Conservation (phyloP, 2,113 vertebrate genomes). For the Odontophorus gujanensis region DNA sequence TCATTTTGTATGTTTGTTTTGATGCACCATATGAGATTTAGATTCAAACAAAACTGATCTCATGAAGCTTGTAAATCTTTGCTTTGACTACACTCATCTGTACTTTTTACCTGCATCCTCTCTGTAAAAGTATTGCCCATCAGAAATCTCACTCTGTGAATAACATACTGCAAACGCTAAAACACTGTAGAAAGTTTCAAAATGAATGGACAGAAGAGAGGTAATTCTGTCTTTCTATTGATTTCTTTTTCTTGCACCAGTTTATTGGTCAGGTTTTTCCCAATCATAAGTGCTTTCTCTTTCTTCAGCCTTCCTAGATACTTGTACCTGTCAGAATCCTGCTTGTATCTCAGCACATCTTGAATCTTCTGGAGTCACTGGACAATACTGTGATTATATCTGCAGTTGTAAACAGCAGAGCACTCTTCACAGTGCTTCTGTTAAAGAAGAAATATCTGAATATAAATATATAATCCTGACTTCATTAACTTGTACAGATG, state of each 20-base stretch:
- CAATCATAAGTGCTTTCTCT: neutral
- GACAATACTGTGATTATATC: neutral
- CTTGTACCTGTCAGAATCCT: neutral
- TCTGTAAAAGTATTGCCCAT: neutral
- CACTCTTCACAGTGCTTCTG: neutral
- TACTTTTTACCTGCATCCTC: neutral
- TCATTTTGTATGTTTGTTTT: neutral
- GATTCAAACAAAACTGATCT: neutral
- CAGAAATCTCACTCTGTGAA: neutral
- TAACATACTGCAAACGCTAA: neutral
- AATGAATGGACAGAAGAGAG: neutral
- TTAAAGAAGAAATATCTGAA: neutral
- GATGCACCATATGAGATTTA: neutral
- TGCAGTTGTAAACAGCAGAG: neutral
- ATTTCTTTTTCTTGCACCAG: neutral
- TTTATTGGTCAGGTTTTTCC: neutral
- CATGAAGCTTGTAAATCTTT: neutral
- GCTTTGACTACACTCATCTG: neutral
- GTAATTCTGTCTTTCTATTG: neutral
- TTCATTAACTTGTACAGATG: constrained; percentile 34
- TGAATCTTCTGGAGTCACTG: neutral
- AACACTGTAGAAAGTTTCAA: neutral
- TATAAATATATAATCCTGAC: neutral
- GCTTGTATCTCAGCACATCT: neutral
- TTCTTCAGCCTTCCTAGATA: neutral